phyloP scores from a whole-genome alignment of 2,113 vertebrate species.

The Holacanthus passer region DNA sequence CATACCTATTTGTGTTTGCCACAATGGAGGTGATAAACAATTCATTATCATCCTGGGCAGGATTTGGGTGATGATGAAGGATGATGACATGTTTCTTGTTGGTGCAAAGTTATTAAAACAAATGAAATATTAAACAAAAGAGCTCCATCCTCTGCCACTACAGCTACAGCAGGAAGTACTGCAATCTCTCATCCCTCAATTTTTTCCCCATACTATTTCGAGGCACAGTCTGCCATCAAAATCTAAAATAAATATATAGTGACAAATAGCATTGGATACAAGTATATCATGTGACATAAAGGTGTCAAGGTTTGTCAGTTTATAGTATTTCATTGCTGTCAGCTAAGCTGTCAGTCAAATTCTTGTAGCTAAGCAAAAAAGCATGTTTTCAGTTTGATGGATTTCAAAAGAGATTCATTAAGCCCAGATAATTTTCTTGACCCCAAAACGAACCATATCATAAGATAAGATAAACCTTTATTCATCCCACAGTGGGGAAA shows the following conservation, averaged over 20 bases:
- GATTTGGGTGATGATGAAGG: constrained; percentile 35
- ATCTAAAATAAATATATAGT: not conserved
- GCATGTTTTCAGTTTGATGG: not conserved
- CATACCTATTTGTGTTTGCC: constrained; percentile 36
- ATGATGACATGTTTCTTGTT: constrained; percentile 39
- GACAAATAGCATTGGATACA: not conserved
- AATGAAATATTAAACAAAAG: constrained; percentile 52
- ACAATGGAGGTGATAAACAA: constrained; percentile 56
- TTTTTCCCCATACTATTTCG: too few relatives aligned
- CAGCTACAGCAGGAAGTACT: not conserved
- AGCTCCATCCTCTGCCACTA: constrained; percentile 2
- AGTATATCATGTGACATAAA: not conserved
- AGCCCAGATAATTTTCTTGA: not conserved
- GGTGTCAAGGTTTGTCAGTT: not conserved
- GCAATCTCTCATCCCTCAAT: not conserved
- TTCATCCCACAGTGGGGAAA: too few relatives aligned
- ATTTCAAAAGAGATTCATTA: not conserved
- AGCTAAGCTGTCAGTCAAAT: not conserved
- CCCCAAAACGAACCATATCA: not conserved
- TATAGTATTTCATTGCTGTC: not conserved
- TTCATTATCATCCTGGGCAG: constrained; percentile 53
- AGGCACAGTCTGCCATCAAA: not conserved
- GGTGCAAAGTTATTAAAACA: constrained; percentile 44
- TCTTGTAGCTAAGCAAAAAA: not conserved
- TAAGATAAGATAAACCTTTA: too few relatives aligned